Conservation (phyloP, 2,797 vertebrate genomes). For the Enteromius fasciolatus region DNA sequence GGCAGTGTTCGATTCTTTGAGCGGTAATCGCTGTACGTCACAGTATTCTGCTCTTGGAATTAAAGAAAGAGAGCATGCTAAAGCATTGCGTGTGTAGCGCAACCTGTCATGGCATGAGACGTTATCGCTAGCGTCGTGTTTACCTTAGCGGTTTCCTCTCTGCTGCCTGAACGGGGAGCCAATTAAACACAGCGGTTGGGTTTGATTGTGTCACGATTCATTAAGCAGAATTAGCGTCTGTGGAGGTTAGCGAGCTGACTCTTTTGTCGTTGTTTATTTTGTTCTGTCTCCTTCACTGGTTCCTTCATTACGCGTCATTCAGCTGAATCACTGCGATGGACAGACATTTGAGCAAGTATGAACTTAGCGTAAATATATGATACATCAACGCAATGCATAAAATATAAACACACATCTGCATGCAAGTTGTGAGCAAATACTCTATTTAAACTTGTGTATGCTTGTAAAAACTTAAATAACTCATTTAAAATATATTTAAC, state of each 20-base stretch:
- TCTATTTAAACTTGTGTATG: neutral
- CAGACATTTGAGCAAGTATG: constrained; percentile 20
- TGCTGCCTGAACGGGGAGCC: constrained; percentile 47
- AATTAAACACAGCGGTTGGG: constrained; percentile 53
- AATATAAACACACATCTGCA: neutral
- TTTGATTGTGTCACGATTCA: constrained; percentile 62
- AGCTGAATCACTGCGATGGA: constrained; percentile 27
- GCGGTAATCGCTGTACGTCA: neutral
- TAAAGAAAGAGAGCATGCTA: neutral
- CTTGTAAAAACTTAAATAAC: neutral
- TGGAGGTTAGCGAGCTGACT: constrained; percentile 44
- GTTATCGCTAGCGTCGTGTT: constrained; percentile 46
- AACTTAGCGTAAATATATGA: constrained; percentile 23
- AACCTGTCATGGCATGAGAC: constrained; percentile 14
- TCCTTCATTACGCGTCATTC: constrained; percentile 28
- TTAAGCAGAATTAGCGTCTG: constrained; percentile 56
- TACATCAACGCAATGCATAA: neutral
- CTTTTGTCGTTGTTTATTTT: constrained; percentile 54
- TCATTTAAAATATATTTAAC: neutral
- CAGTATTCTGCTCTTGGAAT: constrained; percentile 6
- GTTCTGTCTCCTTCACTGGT: constrained; percentile 51
- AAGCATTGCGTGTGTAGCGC: constrained; percentile 15
- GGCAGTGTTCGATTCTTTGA: neutral
- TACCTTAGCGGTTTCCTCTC: constrained; percentile 58
- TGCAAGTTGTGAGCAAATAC: too few relatives aligned